These are phyloP conservation scores for Cheracebus regulus DNA, from an alignment of 2,797 vertebrate genomes.

Conservation along the genomic window DNA sequence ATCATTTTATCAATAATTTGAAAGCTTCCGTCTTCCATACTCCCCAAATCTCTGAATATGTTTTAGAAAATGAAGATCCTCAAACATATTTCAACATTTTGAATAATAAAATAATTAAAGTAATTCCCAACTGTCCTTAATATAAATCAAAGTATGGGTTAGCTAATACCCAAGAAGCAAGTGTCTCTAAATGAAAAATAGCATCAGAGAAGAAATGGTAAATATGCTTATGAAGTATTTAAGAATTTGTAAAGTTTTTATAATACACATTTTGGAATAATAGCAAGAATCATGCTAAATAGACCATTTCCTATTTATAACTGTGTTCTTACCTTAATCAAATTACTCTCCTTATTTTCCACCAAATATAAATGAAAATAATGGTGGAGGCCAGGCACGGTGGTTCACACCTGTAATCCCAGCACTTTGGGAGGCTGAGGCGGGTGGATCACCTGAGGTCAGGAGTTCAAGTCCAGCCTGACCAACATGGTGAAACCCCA, in stretches of 20 bases:
- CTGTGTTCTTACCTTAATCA: background rate
- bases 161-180: background rate
- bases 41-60: background rate
- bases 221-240: background rate
- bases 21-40: background rate
- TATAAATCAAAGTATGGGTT: background rate
- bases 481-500: too few species aligned
- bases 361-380: constrained; percentile 32
- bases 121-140: background rate
- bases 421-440: background rate
- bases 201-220: background rate
- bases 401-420: background rate
- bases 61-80: background rate
- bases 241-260: constrained; percentile 8
- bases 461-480: too few species aligned
- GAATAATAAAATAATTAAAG: constrained; percentile 32
- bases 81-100: constrained; percentile 9
- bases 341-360: background rate
- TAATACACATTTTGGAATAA: constrained; percentile 17
- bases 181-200: background rate
- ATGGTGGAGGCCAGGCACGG: background rate
- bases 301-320: constrained; percentile 34
- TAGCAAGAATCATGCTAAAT: background rate
- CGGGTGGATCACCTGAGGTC: background rate
- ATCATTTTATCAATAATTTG: constrained; percentile 14